These are phyloP conservation scores for Dendrolimus houi DNA, from an alignment of 2,888 invertebrate genomes.

Conservation along the genomic window DNA sequence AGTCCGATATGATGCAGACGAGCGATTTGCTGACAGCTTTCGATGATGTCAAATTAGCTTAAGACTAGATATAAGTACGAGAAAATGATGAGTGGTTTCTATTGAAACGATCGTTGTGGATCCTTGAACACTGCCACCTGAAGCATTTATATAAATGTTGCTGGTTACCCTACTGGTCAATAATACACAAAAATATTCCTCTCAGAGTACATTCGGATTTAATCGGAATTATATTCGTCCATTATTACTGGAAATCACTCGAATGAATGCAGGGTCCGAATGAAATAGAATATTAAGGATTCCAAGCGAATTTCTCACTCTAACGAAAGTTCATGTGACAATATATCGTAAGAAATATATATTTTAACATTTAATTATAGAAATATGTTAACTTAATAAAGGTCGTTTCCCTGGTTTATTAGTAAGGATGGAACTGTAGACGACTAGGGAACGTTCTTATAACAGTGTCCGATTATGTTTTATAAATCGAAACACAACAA, in stretches of 20 bases:
- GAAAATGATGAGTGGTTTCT: constrained; percentile 38
- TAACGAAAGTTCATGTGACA: constrained; percentile 14
- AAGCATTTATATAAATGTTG: constrained; percentile 17
- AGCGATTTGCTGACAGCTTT: constrained; percentile 56
- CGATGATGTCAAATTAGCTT: constrained; percentile 59
- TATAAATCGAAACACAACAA: too few species aligned
- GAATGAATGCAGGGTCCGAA: constrained; percentile 45
- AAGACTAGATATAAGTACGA: constrained; percentile 12
- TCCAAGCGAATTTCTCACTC: constrained; percentile 33
- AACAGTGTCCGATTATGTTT: too few species aligned
- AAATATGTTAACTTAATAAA: too few species aligned
- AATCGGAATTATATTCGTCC: constrained; percentile 19
- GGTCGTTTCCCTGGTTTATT: too few species aligned
- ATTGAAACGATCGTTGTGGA: constrained; percentile 13
- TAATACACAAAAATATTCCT: constrained; percentile 4
- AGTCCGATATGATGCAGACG: constrained; percentile 52
- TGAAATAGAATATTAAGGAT: constrained; percentile 41
- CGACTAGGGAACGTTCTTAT: too few species aligned
- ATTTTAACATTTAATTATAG: too few species aligned
- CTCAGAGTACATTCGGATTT: not conserved
- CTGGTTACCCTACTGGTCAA: not conserved
- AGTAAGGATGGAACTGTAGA: too few species aligned
- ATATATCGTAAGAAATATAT: not conserved
- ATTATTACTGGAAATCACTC: constrained; percentile 42
- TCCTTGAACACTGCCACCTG: constrained; percentile 17